Evolutionary conservation across 2,797 vertebrate species (phyloP), one percentile per base, ranked within the genome.

Genomic region (Myripristis jacobus): DNA sequence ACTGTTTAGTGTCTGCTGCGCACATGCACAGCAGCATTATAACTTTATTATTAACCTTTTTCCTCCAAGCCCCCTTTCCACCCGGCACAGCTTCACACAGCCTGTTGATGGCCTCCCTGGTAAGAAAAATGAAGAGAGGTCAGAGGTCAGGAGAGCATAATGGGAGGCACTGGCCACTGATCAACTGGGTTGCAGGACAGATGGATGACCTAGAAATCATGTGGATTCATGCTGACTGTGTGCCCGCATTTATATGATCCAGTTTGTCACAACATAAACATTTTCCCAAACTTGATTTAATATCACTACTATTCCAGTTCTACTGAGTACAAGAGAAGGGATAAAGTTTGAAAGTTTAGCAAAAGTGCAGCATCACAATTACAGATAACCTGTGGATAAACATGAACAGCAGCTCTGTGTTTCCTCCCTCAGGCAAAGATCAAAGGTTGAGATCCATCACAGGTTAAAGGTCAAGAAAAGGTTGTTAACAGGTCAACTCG

Each of bases 41-140:
- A 66, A 22, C 47, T 65, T 74, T 11, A 27, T 18, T 53, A 31
- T 62, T 79, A 47, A 98, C 98, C 95, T 99, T 99, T 86, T 94
- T 99, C 88, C 95, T 96, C 97, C 97, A 99, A 27, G 94, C 94
- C 50, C 96, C 96, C 70, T 95, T 96, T 64, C 97, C 93, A 0
- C 98, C 97, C 0, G 97, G 98, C 64, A 99, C 97, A 0, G 94
- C 94, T 74, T 99, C 98, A 1, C 98, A 97, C 1, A 99, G 93
- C 59, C 96, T 94, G 89, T 97, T 99, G 93, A 99, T 99, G 90
- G 98, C 97, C 82, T 99, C 97, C 89, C 97, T 99, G 89, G 48
- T 82, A 12, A 67, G 15, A 54, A 52, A 59, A 80, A 74, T 11
- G 34, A 73, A 66, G 36, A 83, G 46, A 76, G 47, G 47, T 50